Evolutionary conservation across 2,888 invertebrate species (phyloP).

Genomic region (Lutraria lutraria): DNA sequence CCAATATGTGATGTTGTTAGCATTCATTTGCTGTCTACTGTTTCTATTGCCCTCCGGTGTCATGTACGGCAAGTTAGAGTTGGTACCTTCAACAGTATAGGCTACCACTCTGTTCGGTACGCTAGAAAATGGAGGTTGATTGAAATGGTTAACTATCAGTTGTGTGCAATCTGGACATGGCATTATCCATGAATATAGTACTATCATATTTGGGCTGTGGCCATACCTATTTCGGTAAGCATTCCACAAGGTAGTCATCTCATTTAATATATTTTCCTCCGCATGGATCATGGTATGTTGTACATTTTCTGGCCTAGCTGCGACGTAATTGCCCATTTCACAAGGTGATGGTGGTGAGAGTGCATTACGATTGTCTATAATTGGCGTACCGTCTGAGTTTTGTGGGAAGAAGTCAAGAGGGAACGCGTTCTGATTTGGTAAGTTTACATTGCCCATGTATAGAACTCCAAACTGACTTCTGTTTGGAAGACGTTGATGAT

Average conservation of each 20-base stretch:
- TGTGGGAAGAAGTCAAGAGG: background rate
- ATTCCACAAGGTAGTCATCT: background rate
- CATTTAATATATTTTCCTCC: background rate
- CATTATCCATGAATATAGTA: conserved; percentile 17
- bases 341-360: background rate
- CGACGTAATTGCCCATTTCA: background rate
- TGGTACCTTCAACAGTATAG: background rate
- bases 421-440: background rate
- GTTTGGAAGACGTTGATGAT: background rate
- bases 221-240: background rate
- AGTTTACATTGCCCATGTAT: background rate
- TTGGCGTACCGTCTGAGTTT: background rate
- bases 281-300: background rate
- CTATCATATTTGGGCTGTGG: background rate
- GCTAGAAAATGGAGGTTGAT: background rate
- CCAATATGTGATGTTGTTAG: background rate
- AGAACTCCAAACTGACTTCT: background rate
- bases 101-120: background rate
- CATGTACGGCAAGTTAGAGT: conserved; percentile 11
- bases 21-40: background rate
- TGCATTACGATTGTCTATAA: background rate
- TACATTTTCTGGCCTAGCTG: background rate
- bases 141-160: background rate
- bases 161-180: background rate
- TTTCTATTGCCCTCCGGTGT: background rate